Evolutionary conservation across 2,797 vertebrate species (phyloP), one percentile per base, ranked within the genome.

Genomic region (Periophthalmus magnuspinnatus): DNA sequence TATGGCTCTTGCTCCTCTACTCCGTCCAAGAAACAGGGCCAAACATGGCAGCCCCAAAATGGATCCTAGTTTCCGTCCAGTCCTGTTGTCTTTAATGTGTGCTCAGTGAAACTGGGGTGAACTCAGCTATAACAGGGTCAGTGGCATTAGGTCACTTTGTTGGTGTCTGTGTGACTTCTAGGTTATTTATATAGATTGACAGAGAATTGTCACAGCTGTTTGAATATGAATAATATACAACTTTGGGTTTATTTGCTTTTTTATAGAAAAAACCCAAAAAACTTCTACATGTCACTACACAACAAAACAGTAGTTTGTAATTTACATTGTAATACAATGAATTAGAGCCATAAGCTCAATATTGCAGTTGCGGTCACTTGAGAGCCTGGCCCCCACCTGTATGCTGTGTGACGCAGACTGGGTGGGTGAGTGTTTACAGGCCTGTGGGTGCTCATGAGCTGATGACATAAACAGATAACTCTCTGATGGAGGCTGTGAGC

Each of bases 401-500:
- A 52, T 21, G n/a, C 21, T 7, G n/a, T 21, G 50, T 52, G 50
- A 52, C n/a, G n/a, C 50, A 52, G 56, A 54, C 70, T 78, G 83
- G 72, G 84, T 83, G 86, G 81, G 80, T 84, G 61, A 72, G 84
- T 87, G 86, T 91, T 89, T 89, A 87, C 82, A 81, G 70, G 74
- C 76, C 47, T 67, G 72, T 69, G 70, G 83, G 79, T 75, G 80
- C 78, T 69, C 72, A 79, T 72, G 63, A 83, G 77, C 76, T 83
- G 84, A 90, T 86, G 84, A 79, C 81, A 82, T 90, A 91, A 90
- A 92, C 88, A 91, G 88, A 92, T 91, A 88, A 78, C 82, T 80
- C 72, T 50, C 65, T 85, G 86, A 92, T 86, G 74, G 82, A 90
- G 82, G 87, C 85, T 72, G 81, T 81, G 13, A 63, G 13, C 78